Percentiles rank a stretch among this genome's conserved stretches.
Conservation (phyloP, 2,113 vertebrate genomes). For the Dicrurus megarhynchus region DNA sequence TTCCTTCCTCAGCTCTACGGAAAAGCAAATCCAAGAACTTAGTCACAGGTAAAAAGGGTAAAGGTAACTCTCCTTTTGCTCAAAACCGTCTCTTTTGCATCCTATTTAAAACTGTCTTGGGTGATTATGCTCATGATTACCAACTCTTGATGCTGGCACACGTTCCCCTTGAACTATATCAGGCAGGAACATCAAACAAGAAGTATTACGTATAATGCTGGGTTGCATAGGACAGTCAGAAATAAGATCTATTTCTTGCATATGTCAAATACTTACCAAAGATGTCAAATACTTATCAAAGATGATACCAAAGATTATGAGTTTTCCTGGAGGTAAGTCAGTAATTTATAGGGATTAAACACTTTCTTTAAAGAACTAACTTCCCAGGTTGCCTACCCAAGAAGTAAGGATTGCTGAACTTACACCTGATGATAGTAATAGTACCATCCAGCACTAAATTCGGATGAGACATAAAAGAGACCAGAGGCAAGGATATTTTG, state of each 20-base stretch:
- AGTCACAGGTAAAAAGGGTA: neutral
- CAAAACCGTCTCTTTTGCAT: neutral
- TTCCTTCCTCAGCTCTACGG: neutral
- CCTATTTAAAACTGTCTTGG: neutral
- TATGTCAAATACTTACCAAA: neutral
- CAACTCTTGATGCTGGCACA: neutral
- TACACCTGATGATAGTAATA: no score
- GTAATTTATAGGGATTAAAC: neutral
- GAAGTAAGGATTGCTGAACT: neutral
- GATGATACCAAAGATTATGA: neutral
- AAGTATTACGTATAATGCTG: neutral
- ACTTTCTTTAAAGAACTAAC: neutral
- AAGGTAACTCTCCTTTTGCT: neutral
- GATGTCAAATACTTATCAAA: neutral
- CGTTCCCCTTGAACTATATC: no score
- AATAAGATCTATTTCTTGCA: neutral
- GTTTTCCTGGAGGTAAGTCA: neutral
- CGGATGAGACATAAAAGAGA: neutral
- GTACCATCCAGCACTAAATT: neutral
- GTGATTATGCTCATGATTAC: neutral
- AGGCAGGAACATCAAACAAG: neutral
- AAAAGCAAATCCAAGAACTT: neutral
- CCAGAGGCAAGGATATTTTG: neutral
- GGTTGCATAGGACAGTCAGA: neutral
- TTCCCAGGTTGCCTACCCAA: neutral